Conservation (phyloP, 2,113 vertebrate genomes). For the Mola mola region DNA sequence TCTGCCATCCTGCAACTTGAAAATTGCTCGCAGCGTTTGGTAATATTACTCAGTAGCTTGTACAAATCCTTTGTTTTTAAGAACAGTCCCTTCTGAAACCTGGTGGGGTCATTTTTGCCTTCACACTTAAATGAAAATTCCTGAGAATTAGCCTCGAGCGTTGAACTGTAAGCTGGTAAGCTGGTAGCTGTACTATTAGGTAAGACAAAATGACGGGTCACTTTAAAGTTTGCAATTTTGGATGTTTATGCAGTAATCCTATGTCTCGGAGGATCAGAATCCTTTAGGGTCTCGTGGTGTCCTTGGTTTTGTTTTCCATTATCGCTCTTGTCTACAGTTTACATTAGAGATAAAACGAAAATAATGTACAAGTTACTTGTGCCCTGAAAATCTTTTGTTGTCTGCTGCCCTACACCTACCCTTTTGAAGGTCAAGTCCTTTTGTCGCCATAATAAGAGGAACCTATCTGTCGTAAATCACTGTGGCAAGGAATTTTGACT, state of each 20-base stretch:
- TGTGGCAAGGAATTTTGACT: constrained; percentile 7
- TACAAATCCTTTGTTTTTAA: constrained; percentile 6
- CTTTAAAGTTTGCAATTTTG: not conserved
- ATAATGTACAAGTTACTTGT: not conserved
- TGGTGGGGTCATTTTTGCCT: not conserved
- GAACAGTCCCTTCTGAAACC: constrained; percentile 31
- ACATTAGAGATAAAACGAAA: not conserved
- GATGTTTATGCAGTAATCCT: not conserved
- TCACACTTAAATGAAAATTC: constrained; percentile 21
- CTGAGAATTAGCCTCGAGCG: not conserved
- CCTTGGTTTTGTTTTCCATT: not conserved
- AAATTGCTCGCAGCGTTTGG: constrained; percentile 1
- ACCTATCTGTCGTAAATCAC: constrained; percentile 18
- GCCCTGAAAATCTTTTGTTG: not conserved
- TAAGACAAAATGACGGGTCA: not conserved
- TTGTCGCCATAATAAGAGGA: constrained; percentile 43
- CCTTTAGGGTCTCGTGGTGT: not conserved
- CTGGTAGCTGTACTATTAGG: too few species aligned
- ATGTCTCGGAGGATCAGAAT: not conserved
- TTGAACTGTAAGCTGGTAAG: too few species aligned
- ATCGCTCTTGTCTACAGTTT: not conserved
- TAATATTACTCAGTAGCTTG: constrained; percentile 13
- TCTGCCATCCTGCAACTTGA: constrained; percentile 3
- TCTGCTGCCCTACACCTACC: not conserved
- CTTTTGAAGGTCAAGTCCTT: constrained; percentile 4